Evolutionary conservation across 2,888 invertebrate genomes (phyloP).

Genomic region (Chymomyza amoena): DNA sequence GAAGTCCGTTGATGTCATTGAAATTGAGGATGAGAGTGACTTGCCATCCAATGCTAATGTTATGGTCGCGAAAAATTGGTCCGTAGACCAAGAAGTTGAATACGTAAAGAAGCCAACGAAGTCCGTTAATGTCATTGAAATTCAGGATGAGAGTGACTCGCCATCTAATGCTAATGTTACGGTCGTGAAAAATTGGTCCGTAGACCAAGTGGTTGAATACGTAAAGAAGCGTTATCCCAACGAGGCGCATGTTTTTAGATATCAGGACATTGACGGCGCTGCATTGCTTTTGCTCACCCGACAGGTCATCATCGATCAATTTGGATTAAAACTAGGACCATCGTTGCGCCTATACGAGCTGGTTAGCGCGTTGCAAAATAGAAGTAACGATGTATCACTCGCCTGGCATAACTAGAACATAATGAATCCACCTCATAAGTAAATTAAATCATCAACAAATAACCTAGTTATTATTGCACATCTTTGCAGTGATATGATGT

Average conservation of each 20-base stretch:
- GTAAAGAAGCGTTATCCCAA: conserved; percentile 88
- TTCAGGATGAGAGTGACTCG: not conserved
- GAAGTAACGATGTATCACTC: conserved; percentile 33
- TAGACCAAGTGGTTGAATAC: conserved; percentile 89
- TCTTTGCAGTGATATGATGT: too few relatives aligned
- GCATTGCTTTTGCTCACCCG: conserved; percentile 91
- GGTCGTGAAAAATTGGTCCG: conserved; percentile 82
- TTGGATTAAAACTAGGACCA: conserved; percentile 91
- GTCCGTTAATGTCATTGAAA: not conserved
- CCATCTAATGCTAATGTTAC: too few relatives aligned
- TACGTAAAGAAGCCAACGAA: conserved; percentile 88
- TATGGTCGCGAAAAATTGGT: conserved; percentile 81
- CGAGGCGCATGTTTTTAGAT: conserved; percentile 89
- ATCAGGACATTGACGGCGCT: conserved; percentile 95
- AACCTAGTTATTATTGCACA: too few relatives aligned
- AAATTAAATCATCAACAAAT: too few relatives aligned
- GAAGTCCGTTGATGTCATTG: not conserved
- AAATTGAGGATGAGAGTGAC: not conserved
- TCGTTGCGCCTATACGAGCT: conserved; percentile 91
- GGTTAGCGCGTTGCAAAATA: conserved; percentile 78
- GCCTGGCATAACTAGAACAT: conserved; percentile 34
- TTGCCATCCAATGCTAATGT: too few relatives aligned
- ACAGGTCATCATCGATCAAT: conserved; percentile 89
- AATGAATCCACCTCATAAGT: too few relatives aligned
- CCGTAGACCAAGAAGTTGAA: conserved; percentile 88